Percentiles rank a stretch among this genome's conserved stretches.
These are phyloP conservation scores for Macaria liturata DNA, from an alignment of 2,888 invertebrate genomes.

Conservation along the genomic window DNA sequence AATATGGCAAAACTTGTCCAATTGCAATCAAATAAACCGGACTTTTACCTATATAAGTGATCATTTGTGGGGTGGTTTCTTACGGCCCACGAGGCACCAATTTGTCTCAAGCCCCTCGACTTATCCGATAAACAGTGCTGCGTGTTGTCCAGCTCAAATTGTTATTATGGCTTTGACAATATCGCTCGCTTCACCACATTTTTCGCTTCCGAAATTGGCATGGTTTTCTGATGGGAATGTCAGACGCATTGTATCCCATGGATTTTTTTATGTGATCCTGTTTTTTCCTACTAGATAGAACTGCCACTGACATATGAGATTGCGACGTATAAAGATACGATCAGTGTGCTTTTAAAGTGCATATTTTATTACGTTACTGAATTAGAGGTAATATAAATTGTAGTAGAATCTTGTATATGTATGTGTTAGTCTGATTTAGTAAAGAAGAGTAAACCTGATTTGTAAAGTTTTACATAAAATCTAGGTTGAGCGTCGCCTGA, in stretches of 20 bases:
- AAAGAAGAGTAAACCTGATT: no score
- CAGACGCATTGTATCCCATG: neutral
- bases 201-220: conserved; percentile 13
- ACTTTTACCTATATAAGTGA: conserved; percentile 22
- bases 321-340: no score
- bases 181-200: conserved; percentile 30
- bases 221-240: conserved; percentile 11
- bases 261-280: neutral
- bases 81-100: conserved; percentile 30
- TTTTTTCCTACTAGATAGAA: no score
- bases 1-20: neutral
- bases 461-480: no score
- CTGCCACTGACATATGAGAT: no score
- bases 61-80: conserved; percentile 26
- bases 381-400: no score
- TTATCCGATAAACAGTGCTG: conserved; percentile 40
- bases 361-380: no score
- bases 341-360: no score
- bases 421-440: no score
- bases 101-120: conserved; percentile 33
- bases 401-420: no score
- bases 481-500: no score
- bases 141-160: conserved; percentile 35
- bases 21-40: conserved; percentile 24
- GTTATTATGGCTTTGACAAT: conserved; percentile 35